Percentiles rank a stretch among this genome's conserved stretches.
Conservation (phyloP, 2,797 vertebrate species). For the Sternotherus odoratus region DNA sequence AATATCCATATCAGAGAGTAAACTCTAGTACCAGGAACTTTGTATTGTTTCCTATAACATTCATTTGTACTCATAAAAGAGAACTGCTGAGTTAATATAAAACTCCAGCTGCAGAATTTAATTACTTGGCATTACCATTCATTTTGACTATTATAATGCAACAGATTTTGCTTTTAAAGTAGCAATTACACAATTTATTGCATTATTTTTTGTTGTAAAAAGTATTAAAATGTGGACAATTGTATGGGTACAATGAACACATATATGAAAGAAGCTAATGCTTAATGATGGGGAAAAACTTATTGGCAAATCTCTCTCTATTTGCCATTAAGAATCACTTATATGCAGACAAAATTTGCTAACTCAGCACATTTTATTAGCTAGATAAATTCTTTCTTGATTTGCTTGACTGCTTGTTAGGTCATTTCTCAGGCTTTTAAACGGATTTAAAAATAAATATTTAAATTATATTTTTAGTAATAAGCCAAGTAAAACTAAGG, state of each 20-base stretch:
- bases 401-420: conserved; percentile 30
- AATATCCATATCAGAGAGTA: neutral
- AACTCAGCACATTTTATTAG: conserved; percentile 21
- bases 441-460: conserved; percentile 21
- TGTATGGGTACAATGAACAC: neutral
- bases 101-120: neutral
- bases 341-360: conserved; percentile 9
- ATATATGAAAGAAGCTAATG: conserved; percentile 14
- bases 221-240: neutral
- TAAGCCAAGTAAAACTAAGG: conserved; percentile 14
- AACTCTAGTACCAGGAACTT: neutral
- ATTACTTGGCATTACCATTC: neutral
- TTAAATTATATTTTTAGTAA: conserved; percentile 31
- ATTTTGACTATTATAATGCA: neutral
- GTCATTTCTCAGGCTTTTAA: neutral
- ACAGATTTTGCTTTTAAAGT: conserved; percentile 5
- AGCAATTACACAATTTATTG: conserved; percentile 4
- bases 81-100: conserved; percentile 1
- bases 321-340: neutral
- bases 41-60: neutral
- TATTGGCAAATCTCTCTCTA: neutral
- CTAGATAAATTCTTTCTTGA: conserved; percentile 8
- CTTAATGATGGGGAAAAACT: conserved; percentile 10
- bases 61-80: neutral
- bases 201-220: conserved; percentile 36